phyloP scores from a whole-genome alignment of 2,888 invertebrate genomes.

The Amorpha juglandis region DNA sequence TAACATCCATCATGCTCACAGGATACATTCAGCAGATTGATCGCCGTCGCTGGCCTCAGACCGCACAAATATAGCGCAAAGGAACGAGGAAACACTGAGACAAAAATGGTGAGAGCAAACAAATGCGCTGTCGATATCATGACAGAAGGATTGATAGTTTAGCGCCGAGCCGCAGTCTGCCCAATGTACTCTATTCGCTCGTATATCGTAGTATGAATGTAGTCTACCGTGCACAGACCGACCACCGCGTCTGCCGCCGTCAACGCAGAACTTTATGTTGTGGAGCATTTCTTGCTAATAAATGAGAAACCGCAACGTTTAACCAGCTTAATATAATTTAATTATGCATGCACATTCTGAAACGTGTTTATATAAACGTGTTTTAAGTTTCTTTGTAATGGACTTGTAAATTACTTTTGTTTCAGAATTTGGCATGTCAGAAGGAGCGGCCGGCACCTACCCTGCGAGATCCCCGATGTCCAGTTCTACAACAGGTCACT shows the following conservation, averaged over 20 bases:
- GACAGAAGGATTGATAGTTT: constrained; percentile 81
- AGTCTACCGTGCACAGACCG: constrained; percentile 27
- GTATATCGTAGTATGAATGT: constrained; percentile 34
- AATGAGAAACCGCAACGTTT: constrained; percentile 20
- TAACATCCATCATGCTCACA: constrained; percentile 76
- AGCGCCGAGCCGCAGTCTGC: constrained; percentile 39
- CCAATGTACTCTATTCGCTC: constrained; percentile 33
- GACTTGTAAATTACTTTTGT: constrained; percentile 44
- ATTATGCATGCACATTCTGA: constrained; percentile 22
- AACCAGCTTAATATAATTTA: constrained; percentile 19
- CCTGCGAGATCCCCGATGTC: constrained; percentile 78
- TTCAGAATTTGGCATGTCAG: constrained; percentile 77
- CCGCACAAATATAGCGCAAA: constrained; percentile 57
- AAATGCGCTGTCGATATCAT: constrained; percentile 80
- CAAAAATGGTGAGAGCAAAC: constrained; percentile 81
- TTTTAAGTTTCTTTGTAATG: too few species aligned
- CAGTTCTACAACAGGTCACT: constrained; percentile 78
- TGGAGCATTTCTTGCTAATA: constrained; percentile 9
- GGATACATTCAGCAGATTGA: constrained; percentile 72
- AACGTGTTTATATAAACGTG: neutral
- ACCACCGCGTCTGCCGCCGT: constrained; percentile 3
- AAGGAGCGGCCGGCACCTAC: constrained; percentile 67
- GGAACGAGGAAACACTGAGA: constrained; percentile 66
- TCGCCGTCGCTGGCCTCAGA: constrained; percentile 61
- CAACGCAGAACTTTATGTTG: constrained; percentile 12